Percentiles rank a stretch among this genome's conserved stretches.
These are phyloP conservation scores for Machaerirhynchus nigripectus DNA, from an alignment of 2,113 vertebrate genomes.

Conservation along the genomic window DNA sequence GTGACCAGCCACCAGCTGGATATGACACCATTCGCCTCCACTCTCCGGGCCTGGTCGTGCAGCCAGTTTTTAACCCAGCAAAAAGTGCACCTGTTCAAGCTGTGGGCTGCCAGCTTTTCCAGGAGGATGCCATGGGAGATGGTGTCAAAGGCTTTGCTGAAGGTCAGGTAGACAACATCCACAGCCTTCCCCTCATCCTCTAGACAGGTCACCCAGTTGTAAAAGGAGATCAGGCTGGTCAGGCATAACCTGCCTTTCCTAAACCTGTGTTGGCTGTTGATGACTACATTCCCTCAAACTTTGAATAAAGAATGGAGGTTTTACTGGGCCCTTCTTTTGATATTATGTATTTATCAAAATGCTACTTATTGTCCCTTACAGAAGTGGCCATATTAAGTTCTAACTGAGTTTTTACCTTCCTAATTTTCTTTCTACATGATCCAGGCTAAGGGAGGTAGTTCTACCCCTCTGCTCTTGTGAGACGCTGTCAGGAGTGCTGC, in stretches of 20 bases:
- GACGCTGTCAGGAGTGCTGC: neutral
- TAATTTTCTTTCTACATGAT: neutral
- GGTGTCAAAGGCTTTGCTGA: neutral
- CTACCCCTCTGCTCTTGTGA: neutral
- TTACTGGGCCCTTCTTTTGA: neutral
- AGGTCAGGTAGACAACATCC: no score
- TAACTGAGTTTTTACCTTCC: neutral
- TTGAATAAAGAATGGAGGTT: neutral
- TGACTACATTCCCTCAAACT: neutral
- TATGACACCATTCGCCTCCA: neutral
- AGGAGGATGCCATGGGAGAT: neutral
- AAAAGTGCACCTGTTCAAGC: no score
- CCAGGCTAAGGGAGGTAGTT: fast-evolving
- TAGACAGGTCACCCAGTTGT: no score
- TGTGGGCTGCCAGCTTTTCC: neutral
- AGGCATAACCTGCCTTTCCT: neutral
- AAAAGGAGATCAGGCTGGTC: neutral
- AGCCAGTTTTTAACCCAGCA: neutral
- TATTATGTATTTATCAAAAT: neutral
- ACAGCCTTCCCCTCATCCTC: neutral
- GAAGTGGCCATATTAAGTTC: neutral
- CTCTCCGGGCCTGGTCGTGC: no score
- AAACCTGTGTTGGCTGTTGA: neutral
- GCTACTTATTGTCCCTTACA: neutral
- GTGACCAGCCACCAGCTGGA: neutral